A percentile compares a stretch with the other conserved stretches of the same genome.
Conservation (phyloP, 2,113 vertebrate genomes). For the Lophura nycthemera region DNA sequence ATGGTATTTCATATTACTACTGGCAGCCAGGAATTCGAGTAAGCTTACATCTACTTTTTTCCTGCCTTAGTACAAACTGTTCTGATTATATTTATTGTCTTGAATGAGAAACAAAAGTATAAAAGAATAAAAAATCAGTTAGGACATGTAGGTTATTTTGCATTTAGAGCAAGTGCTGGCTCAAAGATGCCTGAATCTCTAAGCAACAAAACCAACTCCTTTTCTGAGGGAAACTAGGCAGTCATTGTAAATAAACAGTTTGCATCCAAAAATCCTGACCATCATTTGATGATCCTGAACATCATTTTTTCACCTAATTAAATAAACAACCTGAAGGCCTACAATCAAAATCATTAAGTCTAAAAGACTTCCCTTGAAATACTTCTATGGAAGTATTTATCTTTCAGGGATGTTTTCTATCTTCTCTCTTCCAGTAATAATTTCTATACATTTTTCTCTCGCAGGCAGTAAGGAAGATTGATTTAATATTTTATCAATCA, state of each 20-base stretch:
- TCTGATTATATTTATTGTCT: slow-evolving; percentile 16
- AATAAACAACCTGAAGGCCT: not conserved
- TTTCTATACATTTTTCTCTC: not conserved
- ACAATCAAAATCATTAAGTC: not conserved
- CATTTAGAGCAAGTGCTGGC: not conserved
- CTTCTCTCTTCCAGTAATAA: not conserved
- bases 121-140: not conserved
- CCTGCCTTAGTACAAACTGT: not conserved
- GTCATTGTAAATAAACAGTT: not conserved
- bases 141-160: not conserved
- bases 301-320: not conserved
- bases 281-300: too few relatives aligned
- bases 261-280: not conserved
- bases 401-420: not conserved
- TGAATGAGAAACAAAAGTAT: not conserved
- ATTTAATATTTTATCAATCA: not conserved
- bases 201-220: not conserved
- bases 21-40: slow-evolving; percentile 98
- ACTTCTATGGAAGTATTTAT: not conserved
- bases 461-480: not conserved
- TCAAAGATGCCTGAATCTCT: not conserved
- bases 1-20: slow-evolving; percentile 96
- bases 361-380: not conserved
- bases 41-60: slow-evolving; percentile 64
- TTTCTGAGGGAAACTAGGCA: not conserved